Percentiles rank a stretch among this genome's conserved stretches.
These are phyloP conservation scores for Herminia tarsipennalis DNA, from an alignment of 2,888 invertebrate genomes.

Conservation along the genomic window DNA sequence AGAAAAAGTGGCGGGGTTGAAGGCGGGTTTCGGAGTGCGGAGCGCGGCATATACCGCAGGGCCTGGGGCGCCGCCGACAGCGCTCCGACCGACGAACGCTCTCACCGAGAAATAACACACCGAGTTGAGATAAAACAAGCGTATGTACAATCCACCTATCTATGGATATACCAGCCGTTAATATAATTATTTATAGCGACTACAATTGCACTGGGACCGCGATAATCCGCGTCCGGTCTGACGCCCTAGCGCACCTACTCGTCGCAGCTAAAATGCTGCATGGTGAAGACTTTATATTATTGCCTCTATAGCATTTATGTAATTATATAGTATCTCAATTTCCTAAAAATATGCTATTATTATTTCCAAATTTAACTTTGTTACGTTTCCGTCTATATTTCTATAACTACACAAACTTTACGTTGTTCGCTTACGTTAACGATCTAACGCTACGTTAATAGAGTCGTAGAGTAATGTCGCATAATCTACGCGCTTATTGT, in stretches of 20 bases:
- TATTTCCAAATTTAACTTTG: no score
- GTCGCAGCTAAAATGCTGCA: no score
- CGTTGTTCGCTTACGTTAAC: no score
- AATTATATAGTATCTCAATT: no score
- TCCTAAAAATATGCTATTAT: no score
- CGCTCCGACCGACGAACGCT: slow-evolving; percentile 35
- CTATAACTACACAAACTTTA: no score
- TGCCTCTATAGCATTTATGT: background rate
- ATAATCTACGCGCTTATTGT: no score
- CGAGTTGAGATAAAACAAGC: slow-evolving; percentile 60
- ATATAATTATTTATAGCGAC: slow-evolving; percentile 16
- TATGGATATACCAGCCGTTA: slow-evolving; percentile 22
- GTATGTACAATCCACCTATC: slow-evolving; percentile 46
- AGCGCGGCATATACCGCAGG: slow-evolving; percentile 43
- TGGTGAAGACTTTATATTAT: no score
- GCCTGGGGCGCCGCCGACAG: slow-evolving; percentile 45
- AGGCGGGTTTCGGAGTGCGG: slow-evolving; percentile 27
- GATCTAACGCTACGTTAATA: no score
- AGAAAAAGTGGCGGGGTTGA: slow-evolving; percentile 45
- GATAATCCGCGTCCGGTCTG: background rate
- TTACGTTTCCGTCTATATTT: no score
- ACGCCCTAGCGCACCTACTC: background rate
- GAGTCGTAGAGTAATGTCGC: no score
- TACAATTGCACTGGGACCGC: slow-evolving; percentile 13
- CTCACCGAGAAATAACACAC: slow-evolving; percentile 55